Base-by-base conservation (phyloP, 1,140 invertebrate genomes). In the Drosophila lacteicornis region DNA sequence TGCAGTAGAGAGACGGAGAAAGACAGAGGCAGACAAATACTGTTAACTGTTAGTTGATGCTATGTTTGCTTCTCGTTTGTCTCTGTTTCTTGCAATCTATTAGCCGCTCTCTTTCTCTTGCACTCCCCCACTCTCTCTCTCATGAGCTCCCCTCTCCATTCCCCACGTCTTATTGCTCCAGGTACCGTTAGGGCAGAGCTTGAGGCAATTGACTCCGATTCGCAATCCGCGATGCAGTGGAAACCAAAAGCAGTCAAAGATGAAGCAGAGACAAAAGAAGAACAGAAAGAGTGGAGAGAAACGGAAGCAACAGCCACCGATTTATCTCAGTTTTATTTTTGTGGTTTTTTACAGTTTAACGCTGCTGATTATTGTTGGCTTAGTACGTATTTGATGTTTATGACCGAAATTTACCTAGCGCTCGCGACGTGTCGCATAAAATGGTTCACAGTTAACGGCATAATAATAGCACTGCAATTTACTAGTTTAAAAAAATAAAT, bases 181-280 rank as follows among this genome's bases (percentile, higher is more conserved):
- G 60, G 58, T 80, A 86, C 84, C 80, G 83, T 86, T 88, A 86
- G 58, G 80, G 66, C 62, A 75, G 66, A 67, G 79, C 65, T 65
- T 50, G 60, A 65, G 67, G 56, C 83, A 87, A 87, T 88, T 88
- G 83, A 88, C 84, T 88, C 65, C 83, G 40, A 83, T 83, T 76
- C 70, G 53, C 69, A 71, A 70, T 75, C 62, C 75, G 71, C 69
- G 67, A 46, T 55, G 68, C 74, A 66, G 60, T 62, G 38, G 19
- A 65, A 63, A 19, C 49, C 65, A 63, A 62, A 66, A 56, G 15
- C 17, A 69, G 13, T 12, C 61, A 30, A 67, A 67, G 12, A 43
- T 33, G 69, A 71, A 78, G 53, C 61, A 60, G 49, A 67, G 53
- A 17, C 69, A 49, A 22, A 42, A 30, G 22, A 30, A 15, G 38